phyloP scores from a whole-genome alignment of 1,140 invertebrate species.

The Hylaeus volcanicus region DNA sequence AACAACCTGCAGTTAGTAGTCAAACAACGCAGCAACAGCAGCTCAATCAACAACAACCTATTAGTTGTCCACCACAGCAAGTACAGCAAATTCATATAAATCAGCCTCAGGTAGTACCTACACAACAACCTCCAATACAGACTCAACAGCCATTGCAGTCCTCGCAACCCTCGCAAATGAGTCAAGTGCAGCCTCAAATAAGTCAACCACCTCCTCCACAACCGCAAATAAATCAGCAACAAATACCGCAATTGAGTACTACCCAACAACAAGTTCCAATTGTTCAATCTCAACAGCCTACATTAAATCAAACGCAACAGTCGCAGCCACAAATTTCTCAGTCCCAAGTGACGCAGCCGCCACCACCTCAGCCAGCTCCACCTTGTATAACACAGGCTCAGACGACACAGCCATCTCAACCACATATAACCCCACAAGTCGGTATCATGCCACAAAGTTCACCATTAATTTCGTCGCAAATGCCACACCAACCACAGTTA shows the following conservation, averaged over 20 bases:
- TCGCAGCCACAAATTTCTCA: constrained; percentile 59
- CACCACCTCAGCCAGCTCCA: constrained; percentile 64
- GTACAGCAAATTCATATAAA: constrained; percentile 61
- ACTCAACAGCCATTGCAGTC: constrained; percentile 61
- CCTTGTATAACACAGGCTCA: constrained; percentile 62
- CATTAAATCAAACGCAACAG: constrained; percentile 61
- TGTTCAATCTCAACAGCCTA: constrained; percentile 53
- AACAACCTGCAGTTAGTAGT: constrained; percentile 46
- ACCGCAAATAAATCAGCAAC: constrained; percentile 49
- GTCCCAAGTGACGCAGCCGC: constrained; percentile 50
- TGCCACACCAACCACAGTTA: constrained; percentile 67
- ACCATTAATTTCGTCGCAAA: constrained; percentile 63
- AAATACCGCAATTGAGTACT: constrained; percentile 44
- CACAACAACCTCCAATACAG: constrained; percentile 47
- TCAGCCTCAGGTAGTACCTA: constrained; percentile 63
- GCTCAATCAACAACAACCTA: constrained; percentile 55
- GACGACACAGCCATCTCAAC: constrained; percentile 43
- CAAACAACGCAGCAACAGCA: constrained; percentile 40
- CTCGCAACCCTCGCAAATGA: constrained; percentile 66
- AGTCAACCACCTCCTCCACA: constrained; percentile 44
- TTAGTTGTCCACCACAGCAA: constrained; percentile 57
- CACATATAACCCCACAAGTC: constrained; percentile 64
- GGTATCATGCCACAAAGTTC: constrained; percentile 69
- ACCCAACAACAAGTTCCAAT: constrained; percentile 53
- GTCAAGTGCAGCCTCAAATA: constrained; percentile 58